A percentile compares a stretch with the other conserved stretches of the same genome.
Evolutionary conservation across 1,140 invertebrate species (phyloP).

Genomic region (Argopecten irradians): DNA sequence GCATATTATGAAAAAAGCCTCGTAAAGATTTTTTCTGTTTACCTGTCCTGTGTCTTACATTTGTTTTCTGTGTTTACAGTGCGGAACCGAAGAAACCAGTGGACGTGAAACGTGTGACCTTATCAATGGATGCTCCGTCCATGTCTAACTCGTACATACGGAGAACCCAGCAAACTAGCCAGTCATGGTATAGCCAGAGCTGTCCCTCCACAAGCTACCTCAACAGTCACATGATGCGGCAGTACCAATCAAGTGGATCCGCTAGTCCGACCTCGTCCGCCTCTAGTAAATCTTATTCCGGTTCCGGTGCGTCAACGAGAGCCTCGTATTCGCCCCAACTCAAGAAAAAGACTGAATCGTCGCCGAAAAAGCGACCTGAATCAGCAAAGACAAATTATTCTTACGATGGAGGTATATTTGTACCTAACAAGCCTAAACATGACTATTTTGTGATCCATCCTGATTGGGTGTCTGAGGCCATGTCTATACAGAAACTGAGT

Average conservation of each 20-base stretch:
- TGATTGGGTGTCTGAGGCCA: conserved; percentile 70
- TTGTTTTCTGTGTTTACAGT: background rate
- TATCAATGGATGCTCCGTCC: conserved; percentile 38
- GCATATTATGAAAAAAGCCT: no score
- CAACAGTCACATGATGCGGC: conserved; percentile 36
- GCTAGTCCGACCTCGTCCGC: conserved; percentile 35
- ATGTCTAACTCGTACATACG: conserved; percentile 26
- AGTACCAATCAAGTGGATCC: conserved; percentile 27
- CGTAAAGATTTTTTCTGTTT: no score
- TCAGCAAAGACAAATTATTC: conserved; percentile 41
- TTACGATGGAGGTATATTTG: conserved; percentile 61
- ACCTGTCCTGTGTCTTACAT: background rate
- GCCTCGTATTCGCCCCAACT: conserved; percentile 47
- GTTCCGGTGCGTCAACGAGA: conserved; percentile 47
- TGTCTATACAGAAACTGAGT: conserved; percentile 64
- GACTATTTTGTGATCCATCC: conserved; percentile 70
- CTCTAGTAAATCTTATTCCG: conserved; percentile 42
- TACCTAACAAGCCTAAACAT: conserved; percentile 50
- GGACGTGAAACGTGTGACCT: conserved; percentile 37
- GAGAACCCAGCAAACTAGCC: conserved; percentile 39
- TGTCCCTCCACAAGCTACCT: conserved; percentile 49
- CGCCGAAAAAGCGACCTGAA: conserved; percentile 41
- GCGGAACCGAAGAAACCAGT: conserved; percentile 22
- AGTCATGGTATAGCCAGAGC: conserved; percentile 58
- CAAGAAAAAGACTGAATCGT: conserved; percentile 37